These are phyloP conservation scores for Cardiocondyla obscurior DNA, from an alignment of 1,140 invertebrate genomes.

Conservation along the genomic window DNA sequence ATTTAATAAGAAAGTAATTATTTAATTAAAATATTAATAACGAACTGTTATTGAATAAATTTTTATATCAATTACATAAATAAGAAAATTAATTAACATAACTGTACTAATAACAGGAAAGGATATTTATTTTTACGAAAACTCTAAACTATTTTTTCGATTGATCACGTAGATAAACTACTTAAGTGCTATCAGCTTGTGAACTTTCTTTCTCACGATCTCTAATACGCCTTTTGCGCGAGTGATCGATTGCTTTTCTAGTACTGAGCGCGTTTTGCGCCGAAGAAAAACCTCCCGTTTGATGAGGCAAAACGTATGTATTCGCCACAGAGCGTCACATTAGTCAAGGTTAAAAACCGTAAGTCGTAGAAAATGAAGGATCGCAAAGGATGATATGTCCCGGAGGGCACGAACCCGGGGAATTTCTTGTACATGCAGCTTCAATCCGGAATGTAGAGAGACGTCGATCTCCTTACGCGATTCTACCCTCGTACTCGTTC, in stretches of 20 bases:
- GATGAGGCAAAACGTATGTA: conserved; percentile 8
- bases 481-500: neutral
- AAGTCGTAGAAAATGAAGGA: conserved; percentile 45
- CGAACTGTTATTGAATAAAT: neutral
- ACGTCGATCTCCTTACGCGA: neutral
- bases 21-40: neutral
- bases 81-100: neutral
- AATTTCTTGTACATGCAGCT: conserved; percentile 18
- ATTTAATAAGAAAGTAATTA: neutral
- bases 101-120: neutral
- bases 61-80: neutral
- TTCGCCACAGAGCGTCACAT: conserved; percentile 3
- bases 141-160: neutral
- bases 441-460: conserved; percentile 32
- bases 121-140: neutral
- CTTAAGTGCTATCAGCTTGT: conserved; percentile 31
- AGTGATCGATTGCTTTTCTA: conserved; percentile 36
- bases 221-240: neutral
- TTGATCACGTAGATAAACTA: neutral
- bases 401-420: neutral
- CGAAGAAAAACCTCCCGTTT: neutral
- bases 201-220: neutral
- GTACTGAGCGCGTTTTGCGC: neutral
- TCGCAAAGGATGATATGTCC: neutral
- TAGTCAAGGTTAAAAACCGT: conserved; percentile 39